Evolutionary conservation across 2,797 vertebrate species (phyloP).

Genomic region (Xenentodon cancila): DNA sequence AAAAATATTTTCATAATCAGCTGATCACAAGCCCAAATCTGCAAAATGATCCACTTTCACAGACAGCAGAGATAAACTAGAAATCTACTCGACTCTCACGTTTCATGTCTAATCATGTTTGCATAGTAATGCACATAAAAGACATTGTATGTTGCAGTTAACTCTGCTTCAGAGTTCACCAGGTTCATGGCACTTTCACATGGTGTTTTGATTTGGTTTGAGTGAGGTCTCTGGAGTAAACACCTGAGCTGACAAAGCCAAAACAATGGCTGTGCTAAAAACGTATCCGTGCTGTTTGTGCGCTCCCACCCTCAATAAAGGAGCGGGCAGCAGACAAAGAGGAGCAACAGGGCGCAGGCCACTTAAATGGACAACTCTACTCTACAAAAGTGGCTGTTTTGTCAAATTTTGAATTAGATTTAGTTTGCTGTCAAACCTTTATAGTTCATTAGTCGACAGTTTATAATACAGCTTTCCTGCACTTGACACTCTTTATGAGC

Average conservation of each 20-base stretch:
- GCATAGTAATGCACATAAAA: too few relatives aligned
- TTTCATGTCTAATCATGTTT: too few relatives aligned
- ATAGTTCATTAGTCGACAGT: too few relatives aligned
- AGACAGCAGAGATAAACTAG: too few relatives aligned
- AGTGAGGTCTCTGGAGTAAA: constrained; percentile 58
- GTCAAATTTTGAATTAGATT: constrained; percentile 1
- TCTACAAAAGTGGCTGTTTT: constrained; percentile 39
- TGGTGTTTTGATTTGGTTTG: constrained; percentile 42
- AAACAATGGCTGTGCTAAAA: constrained; percentile 65
- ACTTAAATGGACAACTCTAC: constrained; percentile 64
- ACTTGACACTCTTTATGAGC: not conserved
- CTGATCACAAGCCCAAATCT: too few relatives aligned
- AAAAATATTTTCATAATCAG: too few relatives aligned
- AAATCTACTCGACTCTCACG: too few relatives aligned
- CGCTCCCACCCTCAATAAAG: constrained; percentile 39
- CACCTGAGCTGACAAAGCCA: constrained; percentile 68
- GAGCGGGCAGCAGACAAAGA: constrained; percentile 61
- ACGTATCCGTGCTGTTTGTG: constrained; percentile 42
- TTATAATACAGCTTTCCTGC: constrained; percentile 26
- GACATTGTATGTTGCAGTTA: too few relatives aligned
- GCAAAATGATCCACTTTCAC: too few relatives aligned
- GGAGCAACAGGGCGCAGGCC: constrained; percentile 41
- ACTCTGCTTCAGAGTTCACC: not conserved
- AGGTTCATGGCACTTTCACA: constrained; percentile 27
- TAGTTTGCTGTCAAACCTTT: constrained; percentile 3